Percentiles rank a stretch among this genome's conserved stretches.
Evolutionary conservation across 2,113 vertebrate species (phyloP).

Genomic region (Dolichallabes microphthalmus): DNA sequence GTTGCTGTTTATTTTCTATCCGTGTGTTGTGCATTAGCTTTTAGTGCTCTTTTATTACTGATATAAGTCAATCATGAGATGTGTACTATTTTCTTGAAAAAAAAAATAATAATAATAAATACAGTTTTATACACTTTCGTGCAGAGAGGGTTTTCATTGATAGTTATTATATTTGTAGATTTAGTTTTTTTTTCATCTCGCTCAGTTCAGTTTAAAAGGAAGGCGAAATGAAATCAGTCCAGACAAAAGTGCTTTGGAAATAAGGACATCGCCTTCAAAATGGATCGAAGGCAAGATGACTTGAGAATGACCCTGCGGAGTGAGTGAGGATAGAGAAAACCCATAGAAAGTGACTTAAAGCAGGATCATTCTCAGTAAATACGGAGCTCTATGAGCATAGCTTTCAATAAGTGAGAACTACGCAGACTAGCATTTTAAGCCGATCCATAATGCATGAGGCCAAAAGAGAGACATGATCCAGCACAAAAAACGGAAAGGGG

Average conservation of each 20-base stretch:
- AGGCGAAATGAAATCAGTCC: neutral
- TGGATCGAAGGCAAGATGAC: neutral
- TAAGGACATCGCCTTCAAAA: neutral
- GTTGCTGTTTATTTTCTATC: neutral
- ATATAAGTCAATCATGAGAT: neutral
- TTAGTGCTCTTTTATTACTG: conserved; percentile 13
- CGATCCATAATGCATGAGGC: conserved; percentile 77
- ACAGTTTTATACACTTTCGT: neutral
- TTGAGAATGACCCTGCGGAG: neutral
- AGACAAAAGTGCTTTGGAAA: neutral
- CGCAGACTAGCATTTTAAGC: conserved; percentile 71
- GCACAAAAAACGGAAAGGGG: conserved; percentile 66
- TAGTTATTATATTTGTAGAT: conserved; percentile 7
- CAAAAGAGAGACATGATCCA: conserved; percentile 62
- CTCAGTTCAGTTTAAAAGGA: conserved; percentile 1
- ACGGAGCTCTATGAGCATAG: conserved; percentile 62
- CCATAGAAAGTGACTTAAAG: conserved; percentile 62
- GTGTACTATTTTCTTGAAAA: neutral
- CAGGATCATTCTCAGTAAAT: conserved; percentile 53
- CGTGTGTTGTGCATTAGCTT: neutral
- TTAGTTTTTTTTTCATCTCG: neutral
- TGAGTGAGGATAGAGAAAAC: conserved; percentile 5
- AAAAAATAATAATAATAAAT: neutral
- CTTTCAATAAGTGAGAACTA: conserved; percentile 75
- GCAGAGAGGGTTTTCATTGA: neutral